Percentiles rank a stretch among this genome's conserved stretches.
These are phyloP conservation scores for Karalla daura DNA, from an alignment of 2,797 vertebrate genomes.

Conservation along the genomic window DNA sequence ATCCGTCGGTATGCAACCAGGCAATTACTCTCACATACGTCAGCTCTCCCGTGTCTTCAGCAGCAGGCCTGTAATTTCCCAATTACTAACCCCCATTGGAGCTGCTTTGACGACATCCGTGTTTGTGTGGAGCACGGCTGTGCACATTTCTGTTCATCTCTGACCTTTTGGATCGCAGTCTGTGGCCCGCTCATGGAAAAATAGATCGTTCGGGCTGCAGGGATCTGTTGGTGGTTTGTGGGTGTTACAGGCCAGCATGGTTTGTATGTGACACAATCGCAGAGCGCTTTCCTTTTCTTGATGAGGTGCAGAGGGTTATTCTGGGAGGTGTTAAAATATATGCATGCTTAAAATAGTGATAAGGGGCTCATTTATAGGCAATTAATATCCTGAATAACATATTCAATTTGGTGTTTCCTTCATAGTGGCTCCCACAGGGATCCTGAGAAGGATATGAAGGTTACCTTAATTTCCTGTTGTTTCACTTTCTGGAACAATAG, in stretches of 20 bases:
- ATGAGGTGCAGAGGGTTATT: slow-evolving; percentile 31
- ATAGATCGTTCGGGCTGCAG: slow-evolving; percentile 10
- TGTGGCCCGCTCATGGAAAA: slow-evolving; percentile 10
- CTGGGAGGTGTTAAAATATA: slow-evolving; percentile 27
- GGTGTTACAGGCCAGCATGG: slow-evolving; percentile 24
- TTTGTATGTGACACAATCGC: slow-evolving; percentile 31
- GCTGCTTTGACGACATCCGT: slow-evolving; percentile 48
- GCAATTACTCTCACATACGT: slow-evolving; percentile 77
- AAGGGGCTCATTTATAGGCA: slow-evolving; percentile 23
- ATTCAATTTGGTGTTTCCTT: slow-evolving; percentile 34
- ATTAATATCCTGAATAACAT: slow-evolving; percentile 35
- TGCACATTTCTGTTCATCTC: slow-evolving; percentile 42
- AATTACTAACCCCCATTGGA: slow-evolving; percentile 57
- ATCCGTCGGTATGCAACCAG: slow-evolving; percentile 73
- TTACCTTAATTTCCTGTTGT: slow-evolving; percentile 47
- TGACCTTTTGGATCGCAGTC: slow-evolving; percentile 23
- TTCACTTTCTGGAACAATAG: slow-evolving; percentile 33
- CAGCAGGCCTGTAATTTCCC: slow-evolving; percentile 64
- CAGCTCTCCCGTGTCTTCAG: slow-evolving; percentile 61
- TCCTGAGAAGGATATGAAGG: slow-evolving; percentile 18
- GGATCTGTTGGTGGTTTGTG: slow-evolving; percentile 5
- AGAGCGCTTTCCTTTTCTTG: slow-evolving; percentile 48
- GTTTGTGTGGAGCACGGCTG: slow-evolving; percentile 35
- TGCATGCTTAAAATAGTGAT: not conserved
- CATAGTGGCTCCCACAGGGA: slow-evolving; percentile 17